Evolutionary conservation across 2,888 invertebrate species (phyloP).

Genomic region (Troilus luridus): DNA sequence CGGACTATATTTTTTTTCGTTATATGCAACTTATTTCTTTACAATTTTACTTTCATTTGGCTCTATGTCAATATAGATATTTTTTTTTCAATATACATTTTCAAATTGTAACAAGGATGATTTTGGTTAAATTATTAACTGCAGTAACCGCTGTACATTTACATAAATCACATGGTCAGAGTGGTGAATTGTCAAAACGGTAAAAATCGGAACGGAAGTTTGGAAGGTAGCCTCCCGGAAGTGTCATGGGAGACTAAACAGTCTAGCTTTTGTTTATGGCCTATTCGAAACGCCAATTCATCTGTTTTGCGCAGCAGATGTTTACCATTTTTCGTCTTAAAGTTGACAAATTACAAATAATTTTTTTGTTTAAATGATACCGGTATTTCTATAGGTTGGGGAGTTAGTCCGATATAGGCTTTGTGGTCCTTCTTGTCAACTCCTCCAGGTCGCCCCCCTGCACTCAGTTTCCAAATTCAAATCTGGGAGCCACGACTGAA

Average conservation of each 20-base stretch:
- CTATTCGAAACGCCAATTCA: constrained; percentile 8
- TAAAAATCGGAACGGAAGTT: constrained; percentile 47
- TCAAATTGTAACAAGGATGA: neutral
- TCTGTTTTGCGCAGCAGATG: neutral
- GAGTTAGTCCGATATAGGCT: too few species aligned
- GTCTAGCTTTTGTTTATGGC: constrained; percentile 40
- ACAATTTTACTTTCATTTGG: too few species aligned
- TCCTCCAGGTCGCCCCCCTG: too few species aligned
- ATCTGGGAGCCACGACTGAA: too few species aligned
- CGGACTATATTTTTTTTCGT: too few species aligned
- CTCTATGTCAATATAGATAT: too few species aligned
- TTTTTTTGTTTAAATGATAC: too few species aligned
- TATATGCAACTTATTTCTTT: too few species aligned
- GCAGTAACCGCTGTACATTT: neutral
- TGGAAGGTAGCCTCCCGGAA: constrained; percentile 35
- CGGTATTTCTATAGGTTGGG: too few species aligned
- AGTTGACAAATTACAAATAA: neutral
- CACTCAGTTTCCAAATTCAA: too few species aligned
- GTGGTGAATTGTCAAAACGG: constrained; percentile 23
- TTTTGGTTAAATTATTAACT: neutral
- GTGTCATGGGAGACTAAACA: constrained; percentile 35
- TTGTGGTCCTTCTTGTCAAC: too few species aligned
- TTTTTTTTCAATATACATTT: too few species aligned
- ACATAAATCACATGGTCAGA: neutral
- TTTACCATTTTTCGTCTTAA: neutral